These are phyloP conservation scores for Conus canariensis DNA, from an alignment of 2,888 invertebrate species.

Conservation along the genomic window DNA sequence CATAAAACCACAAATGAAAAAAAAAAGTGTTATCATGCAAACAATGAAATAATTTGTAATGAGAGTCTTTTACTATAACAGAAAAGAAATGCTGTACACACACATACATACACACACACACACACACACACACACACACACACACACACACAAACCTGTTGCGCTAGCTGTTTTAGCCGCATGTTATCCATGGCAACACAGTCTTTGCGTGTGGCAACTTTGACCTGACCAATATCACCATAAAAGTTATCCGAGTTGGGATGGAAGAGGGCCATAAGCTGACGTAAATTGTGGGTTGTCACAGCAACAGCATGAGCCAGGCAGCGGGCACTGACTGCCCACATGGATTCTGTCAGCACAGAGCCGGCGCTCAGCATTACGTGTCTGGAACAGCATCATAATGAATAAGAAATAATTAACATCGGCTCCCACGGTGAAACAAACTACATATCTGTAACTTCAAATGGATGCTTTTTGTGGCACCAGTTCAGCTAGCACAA, in stretches of 20 bases:
- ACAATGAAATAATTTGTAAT: too few species aligned
- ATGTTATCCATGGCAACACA: slow-evolving; percentile 91
- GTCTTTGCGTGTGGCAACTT: slow-evolving; percentile 94
- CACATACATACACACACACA: slow-evolving; percentile 7
- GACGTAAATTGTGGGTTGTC: slow-evolving; percentile 91
- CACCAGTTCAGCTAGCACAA: too few species aligned
- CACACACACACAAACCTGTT: slow-evolving; percentile 84
- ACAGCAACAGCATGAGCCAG: slow-evolving; percentile 89
- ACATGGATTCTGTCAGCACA: slow-evolving; percentile 87
- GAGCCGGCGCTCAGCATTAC: slow-evolving; percentile 88
- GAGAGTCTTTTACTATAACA: too few species aligned
- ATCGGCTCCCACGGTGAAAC: neutral
- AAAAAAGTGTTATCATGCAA: too few species aligned
- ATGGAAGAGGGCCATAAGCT: slow-evolving; percentile 93
- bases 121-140: slow-evolving; percentile 79
- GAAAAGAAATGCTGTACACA: neutral
- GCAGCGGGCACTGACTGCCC: slow-evolving; percentile 91
- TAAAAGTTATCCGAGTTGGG: slow-evolving; percentile 96
- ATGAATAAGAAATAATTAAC: too few species aligned
- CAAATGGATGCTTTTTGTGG: too few species aligned
- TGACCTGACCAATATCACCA: slow-evolving; percentile 91
- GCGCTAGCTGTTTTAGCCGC: slow-evolving; percentile 91
- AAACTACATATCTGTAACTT: too few species aligned
- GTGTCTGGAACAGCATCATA: slow-evolving; percentile 69
- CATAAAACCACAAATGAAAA: too few species aligned